A percentile compares a stretch with the other conserved stretches of the same genome.
Evolutionary conservation across 2,888 invertebrate species (phyloP).

Genomic region (Parasteatoda lunata): DNA sequence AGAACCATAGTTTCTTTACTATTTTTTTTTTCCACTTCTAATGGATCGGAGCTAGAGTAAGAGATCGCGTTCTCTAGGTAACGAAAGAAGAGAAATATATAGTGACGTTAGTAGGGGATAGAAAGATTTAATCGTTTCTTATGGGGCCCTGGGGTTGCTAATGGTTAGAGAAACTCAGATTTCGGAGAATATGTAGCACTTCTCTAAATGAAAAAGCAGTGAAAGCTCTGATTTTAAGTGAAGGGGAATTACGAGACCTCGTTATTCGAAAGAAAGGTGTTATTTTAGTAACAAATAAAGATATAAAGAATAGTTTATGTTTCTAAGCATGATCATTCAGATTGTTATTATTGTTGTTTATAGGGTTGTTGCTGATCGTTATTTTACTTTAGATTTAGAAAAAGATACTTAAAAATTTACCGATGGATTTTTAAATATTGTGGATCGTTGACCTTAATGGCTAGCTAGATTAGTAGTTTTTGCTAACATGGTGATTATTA

Average conservation of each 20-base stretch:
- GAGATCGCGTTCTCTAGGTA: conserved; percentile 13
- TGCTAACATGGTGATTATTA: no score
- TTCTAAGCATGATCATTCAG: not conserved
- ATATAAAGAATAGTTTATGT: not conserved
- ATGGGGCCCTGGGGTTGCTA: conserved; percentile 49
- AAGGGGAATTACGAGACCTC: conserved; percentile 3
- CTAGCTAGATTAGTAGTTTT: no score
- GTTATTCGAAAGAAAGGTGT: not conserved
- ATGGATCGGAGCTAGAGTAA: conserved; percentile 34
- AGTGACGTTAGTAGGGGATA: conserved; percentile 46
- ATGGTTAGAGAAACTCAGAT: conserved; percentile 44
- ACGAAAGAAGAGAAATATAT: conserved; percentile 42
- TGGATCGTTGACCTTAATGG: no score
- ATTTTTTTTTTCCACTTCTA: conserved; percentile 28
- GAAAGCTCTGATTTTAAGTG: conserved; percentile 43
- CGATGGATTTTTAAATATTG: no score
- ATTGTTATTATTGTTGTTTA: not conserved
- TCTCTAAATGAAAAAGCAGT: conserved; percentile 37
- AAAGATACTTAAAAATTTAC: not conserved
- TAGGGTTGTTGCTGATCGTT: not conserved
- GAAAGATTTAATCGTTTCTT: conserved; percentile 52
- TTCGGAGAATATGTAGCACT: conserved; percentile 46
- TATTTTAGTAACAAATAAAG: not conserved
- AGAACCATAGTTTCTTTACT: conserved; percentile 11
- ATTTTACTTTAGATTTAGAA: not conserved